Conservation (phyloP, 1,140 invertebrate species). For the Papilio glaucus region DNA sequence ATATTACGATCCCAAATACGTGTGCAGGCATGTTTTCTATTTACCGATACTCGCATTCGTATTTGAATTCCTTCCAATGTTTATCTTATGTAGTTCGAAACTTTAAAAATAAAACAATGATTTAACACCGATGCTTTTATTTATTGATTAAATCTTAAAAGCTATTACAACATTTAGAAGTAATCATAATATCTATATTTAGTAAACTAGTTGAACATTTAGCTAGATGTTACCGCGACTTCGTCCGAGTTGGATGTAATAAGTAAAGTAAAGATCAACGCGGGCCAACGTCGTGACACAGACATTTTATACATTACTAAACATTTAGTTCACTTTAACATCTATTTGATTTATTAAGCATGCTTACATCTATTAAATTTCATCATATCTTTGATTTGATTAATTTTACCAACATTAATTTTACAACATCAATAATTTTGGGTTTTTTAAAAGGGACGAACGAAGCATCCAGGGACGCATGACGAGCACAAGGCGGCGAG, state of each 20-base stretch:
- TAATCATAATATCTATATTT: not conserved
- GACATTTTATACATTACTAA: no score
- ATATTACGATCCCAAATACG: no score
- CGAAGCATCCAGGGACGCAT: constrained; percentile 1
- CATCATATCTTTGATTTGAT: constrained; percentile 17
- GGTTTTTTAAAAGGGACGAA: constrained; percentile 4
- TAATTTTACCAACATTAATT: constrained; percentile 14
- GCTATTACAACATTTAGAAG: constrained; percentile 21
- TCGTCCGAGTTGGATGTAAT: no score
- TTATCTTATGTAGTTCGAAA: no score
- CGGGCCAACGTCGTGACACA: no score
- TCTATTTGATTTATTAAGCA: not conserved
- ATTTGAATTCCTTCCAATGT: no score
- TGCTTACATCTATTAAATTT: constrained; percentile 12
- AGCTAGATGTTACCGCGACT: no score
- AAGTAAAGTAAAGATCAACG: no score
- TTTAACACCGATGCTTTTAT: not conserved
- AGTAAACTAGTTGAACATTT: not conserved
- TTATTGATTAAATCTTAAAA: constrained; percentile 7
- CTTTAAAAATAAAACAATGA: not conserved
- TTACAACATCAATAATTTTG: constrained; percentile 13
- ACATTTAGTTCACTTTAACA: constrained; percentile 3
- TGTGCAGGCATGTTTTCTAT: no score
- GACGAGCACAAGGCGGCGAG: not conserved
- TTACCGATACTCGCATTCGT: no score